Evolutionary conservation across 2,113 vertebrate genomes (phyloP).

Genomic region (Coryphaenoides rupestris): DNA sequence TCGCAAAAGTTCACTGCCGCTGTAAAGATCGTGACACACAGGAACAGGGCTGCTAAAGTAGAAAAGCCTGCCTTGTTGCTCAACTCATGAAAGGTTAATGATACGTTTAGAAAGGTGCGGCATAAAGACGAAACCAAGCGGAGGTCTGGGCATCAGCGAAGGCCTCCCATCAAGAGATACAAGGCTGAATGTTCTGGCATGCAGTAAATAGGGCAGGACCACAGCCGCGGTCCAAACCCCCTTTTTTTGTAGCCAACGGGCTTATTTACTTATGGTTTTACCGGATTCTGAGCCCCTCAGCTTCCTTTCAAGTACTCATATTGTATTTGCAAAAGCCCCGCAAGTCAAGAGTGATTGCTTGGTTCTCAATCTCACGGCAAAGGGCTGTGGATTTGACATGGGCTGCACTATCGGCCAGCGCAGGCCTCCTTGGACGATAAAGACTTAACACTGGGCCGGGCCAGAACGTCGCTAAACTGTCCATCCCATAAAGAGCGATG

Average conservation of each 20-base stretch:
- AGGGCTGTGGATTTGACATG: slow-evolving; percentile 57
- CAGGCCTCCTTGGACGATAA: slow-evolving; percentile 59
- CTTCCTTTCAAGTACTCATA: slow-evolving; percentile 54
- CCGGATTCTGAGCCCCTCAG: slow-evolving; percentile 65
- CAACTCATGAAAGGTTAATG: slow-evolving; percentile 55
- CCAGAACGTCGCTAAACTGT: slow-evolving; percentile 52
- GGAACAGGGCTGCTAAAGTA: slow-evolving; percentile 17
- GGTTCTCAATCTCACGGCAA: slow-evolving; percentile 60
- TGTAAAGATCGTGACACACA: slow-evolving; percentile 24
- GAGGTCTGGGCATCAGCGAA: slow-evolving; percentile 29
- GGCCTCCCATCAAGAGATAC: slow-evolving; percentile 25
- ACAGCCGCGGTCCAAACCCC: slow-evolving; percentile 53
- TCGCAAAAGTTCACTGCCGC: slow-evolving; percentile 31
- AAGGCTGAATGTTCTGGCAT: slow-evolving; percentile 35
- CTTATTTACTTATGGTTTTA: slow-evolving; percentile 70
- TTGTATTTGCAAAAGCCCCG: slow-evolving; percentile 66
- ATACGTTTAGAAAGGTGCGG: slow-evolving; percentile 28
- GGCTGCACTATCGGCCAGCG: slow-evolving; percentile 48
- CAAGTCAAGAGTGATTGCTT: slow-evolving; percentile 64
- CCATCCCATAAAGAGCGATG: slow-evolving; percentile 49
- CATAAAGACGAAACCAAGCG: slow-evolving; percentile 15
- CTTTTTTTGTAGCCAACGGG: slow-evolving; percentile 62
- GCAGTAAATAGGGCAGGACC: slow-evolving; percentile 59
- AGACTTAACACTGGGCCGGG: slow-evolving; percentile 39
- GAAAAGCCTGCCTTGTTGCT: slow-evolving; percentile 18